These are phyloP conservation scores for Ichneumoninae sp. DNA, from an alignment of 2,888 invertebrate genomes.

Conservation along the genomic window DNA sequence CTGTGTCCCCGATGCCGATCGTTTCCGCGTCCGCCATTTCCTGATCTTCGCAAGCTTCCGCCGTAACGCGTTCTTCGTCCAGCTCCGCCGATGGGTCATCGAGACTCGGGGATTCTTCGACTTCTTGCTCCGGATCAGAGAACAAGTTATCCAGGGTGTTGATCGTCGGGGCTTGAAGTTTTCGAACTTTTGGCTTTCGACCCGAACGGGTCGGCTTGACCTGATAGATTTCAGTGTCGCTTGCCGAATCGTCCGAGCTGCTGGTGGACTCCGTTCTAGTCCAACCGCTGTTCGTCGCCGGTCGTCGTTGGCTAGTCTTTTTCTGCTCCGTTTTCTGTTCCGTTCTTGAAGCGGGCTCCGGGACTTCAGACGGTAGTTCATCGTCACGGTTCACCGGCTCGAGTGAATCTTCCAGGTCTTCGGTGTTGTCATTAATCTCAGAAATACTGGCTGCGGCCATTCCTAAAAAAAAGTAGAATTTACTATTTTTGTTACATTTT, in stretches of 20 bases:
- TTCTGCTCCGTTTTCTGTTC: constrained; percentile 38
- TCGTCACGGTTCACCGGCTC: neutral
- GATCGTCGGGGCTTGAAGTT: constrained; percentile 75
- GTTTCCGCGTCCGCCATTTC: constrained; percentile 14
- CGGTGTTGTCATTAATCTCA: constrained; percentile 76
- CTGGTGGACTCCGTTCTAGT: constrained; percentile 1
- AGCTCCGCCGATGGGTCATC: neutral
- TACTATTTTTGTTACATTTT: neutral
- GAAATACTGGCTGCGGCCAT: constrained; percentile 77
- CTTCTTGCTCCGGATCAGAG: constrained; percentile 61
- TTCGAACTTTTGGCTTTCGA: constrained; percentile 81
- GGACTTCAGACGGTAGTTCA: constrained; percentile 18
- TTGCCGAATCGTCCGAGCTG: constrained; percentile 43
- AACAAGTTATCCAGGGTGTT: constrained; percentile 70
- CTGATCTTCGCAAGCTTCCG: constrained; percentile 46
- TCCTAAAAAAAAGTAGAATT: constrained; percentile 62
- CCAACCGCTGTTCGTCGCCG: neutral
- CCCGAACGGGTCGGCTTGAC: constrained; percentile 84
- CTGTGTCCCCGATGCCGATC: neutral
- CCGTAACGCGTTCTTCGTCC: constrained; percentile 32
- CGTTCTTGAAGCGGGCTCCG: constrained; percentile 43
- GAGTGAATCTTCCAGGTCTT: constrained; percentile 19
- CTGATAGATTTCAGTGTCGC: constrained; percentile 77
- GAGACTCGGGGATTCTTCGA: constrained; percentile 18
- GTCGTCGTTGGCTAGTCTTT: neutral